These are phyloP conservation scores for Thalassarche chlororhynchos DNA, from an alignment of 2,113 vertebrate species.

Conservation along the genomic window DNA sequence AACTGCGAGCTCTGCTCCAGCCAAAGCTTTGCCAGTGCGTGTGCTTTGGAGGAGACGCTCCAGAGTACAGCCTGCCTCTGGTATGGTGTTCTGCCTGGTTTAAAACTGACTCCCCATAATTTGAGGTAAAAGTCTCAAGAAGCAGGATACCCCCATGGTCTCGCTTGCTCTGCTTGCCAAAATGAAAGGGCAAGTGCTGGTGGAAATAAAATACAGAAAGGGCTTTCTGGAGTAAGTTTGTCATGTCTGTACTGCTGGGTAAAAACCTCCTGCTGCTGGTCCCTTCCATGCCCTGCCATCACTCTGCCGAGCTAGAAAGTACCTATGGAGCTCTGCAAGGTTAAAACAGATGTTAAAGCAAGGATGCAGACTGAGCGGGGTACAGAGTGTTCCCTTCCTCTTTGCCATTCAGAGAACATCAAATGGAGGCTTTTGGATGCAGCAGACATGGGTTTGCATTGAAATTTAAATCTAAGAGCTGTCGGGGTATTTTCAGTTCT, in stretches of 20 bases:
- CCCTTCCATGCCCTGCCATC: not conserved
- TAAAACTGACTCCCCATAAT: not conserved
- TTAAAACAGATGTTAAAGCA: not conserved
- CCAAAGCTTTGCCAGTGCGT: not conserved
- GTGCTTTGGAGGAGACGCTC: not conserved
- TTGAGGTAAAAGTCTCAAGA: not conserved
- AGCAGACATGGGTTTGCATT: rapidly evolving
- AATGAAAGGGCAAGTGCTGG: not conserved
- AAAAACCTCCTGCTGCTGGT: not conserved
- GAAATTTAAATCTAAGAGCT: not conserved
- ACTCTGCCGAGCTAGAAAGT: too few relatives aligned
- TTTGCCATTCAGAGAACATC: not conserved
- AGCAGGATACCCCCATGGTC: not conserved
- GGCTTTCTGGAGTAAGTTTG: not conserved
- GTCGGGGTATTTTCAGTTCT: not conserved
- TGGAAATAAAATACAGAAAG: not conserved
- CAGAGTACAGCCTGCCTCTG: rapidly evolving
- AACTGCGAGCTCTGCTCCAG: not conserved
- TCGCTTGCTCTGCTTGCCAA: not conserved
- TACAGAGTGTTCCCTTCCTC: not conserved
- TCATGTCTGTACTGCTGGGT: not conserved
- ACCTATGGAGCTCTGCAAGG: not conserved
- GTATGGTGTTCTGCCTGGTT: not conserved
- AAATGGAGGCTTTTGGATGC: not conserved
- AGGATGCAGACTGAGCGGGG: not conserved